Conservation (phyloP, 1,140 invertebrate species). For the Phenacoccus solenopsis region DNA sequence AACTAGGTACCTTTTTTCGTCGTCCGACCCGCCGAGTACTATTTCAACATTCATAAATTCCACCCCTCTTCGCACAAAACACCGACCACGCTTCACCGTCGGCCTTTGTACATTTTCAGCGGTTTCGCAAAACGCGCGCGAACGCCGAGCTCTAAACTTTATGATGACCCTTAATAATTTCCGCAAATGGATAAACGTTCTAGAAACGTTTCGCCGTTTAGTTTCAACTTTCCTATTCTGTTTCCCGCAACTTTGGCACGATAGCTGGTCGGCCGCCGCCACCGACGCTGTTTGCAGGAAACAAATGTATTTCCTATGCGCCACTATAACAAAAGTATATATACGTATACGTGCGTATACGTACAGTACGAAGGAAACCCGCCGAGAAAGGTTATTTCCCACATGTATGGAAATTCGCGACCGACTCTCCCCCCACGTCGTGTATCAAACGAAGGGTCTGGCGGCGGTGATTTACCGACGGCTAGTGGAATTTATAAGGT, state of each 20-base stretch:
- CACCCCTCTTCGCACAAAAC: neutral
- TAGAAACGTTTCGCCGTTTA: neutral
- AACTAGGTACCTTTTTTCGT: conserved; percentile 2
- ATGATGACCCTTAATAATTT: conserved; percentile 3
- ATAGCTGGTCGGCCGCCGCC: too few species aligned
- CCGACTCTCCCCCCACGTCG: too few species aligned
- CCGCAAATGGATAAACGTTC: conserved; percentile 1
- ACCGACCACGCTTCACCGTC: too few species aligned
- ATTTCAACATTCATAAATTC: conserved; percentile 3
- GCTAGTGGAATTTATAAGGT: too few species aligned
- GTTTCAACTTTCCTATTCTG: neutral
- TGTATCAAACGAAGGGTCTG: too few species aligned
- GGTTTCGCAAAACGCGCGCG: neutral
- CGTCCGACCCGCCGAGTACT: too few species aligned
- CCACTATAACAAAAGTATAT: neutral
- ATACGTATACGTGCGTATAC: neutral
- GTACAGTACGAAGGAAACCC: neutral
- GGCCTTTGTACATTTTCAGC: neutral
- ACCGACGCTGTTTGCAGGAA: neutral
- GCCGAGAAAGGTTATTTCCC: neutral
- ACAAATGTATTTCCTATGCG: conserved; percentile 1
- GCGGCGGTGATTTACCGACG: too few species aligned
- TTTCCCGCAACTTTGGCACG: neutral
- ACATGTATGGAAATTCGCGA: too few species aligned
- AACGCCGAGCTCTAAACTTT: neutral